phyloP scores from a whole-genome alignment of 2,888 invertebrate genomes.

The Apodemia mormo region DNA sequence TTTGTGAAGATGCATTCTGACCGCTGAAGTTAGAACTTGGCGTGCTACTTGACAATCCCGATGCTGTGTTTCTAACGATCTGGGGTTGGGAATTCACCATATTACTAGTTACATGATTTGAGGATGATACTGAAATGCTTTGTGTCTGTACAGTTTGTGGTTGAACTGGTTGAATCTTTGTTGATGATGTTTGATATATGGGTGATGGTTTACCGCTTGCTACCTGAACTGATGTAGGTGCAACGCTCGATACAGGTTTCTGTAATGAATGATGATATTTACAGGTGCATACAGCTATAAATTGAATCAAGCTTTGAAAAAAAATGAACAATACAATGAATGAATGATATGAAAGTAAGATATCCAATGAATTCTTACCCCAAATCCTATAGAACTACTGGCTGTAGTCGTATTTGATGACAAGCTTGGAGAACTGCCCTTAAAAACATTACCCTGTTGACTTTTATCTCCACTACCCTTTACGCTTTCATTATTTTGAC shows the following conservation, averaged over 20 bases:
- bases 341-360: slow-evolving; percentile 19
- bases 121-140: slow-evolving; percentile 58
- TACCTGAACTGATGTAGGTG: slow-evolving; percentile 88
- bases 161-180: slow-evolving; percentile 90
- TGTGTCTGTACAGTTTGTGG: slow-evolving; percentile 85
- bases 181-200: slow-evolving; percentile 90
- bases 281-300: slow-evolving; percentile 49
- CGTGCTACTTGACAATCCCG: slow-evolving; percentile 74
- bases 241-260: slow-evolving; percentile 93
- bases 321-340: slow-evolving; percentile 25
- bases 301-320: slow-evolving; percentile 41
- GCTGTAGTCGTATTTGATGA: slow-evolving; percentile 61
- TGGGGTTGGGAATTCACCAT: slow-evolving; percentile 73
- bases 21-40: slow-evolving; percentile 66
- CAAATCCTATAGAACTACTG: slow-evolving; percentile 73
- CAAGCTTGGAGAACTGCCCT: slow-evolving; percentile 71
- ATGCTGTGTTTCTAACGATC: slow-evolving; percentile 77
- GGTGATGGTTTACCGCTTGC: slow-evolving; percentile 86
- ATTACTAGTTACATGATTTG: slow-evolving; percentile 75
- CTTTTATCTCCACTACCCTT: slow-evolving; percentile 55
- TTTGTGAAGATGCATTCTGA: slow-evolving; percentile 67
- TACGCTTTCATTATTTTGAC: slow-evolving; percentile 63
- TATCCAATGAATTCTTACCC: slow-evolving; percentile 55
- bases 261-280: slow-evolving; percentile 82
- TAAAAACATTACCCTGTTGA: slow-evolving; percentile 56